phyloP scores from a whole-genome alignment of 1,140 invertebrate species.

The Panagrolaimus sp. region DNA sequence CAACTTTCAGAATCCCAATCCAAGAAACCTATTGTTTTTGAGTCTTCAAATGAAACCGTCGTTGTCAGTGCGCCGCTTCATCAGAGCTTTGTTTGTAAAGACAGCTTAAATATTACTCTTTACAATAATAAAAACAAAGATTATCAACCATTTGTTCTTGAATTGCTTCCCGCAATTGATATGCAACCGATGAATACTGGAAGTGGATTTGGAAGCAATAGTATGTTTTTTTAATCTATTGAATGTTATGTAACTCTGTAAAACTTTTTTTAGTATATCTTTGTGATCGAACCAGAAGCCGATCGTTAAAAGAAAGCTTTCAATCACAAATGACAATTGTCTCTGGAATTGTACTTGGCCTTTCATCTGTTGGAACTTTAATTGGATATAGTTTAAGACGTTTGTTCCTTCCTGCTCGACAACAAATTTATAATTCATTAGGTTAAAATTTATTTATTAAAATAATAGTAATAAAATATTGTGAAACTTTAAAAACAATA shows the following conservation, averaged over 20 bases:
- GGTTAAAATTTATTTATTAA: not conserved
- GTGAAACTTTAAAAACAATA: not conserved
- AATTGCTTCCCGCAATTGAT: constrained; percentile 35
- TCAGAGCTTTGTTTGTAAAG: constrained; percentile 36
- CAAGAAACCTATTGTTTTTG: constrained; percentile 9
- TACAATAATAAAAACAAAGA: constrained; percentile 21
- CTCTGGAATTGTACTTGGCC: constrained; percentile 26
- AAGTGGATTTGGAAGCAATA: constrained; percentile 27
- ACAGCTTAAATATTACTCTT: constrained; percentile 28
- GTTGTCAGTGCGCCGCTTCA: constrained; percentile 25
- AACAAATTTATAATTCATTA: constrained; percentile 5
- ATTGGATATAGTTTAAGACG: constrained; percentile 23
- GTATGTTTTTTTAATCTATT: constrained; percentile 1
- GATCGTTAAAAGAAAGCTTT: constrained; percentile 29
- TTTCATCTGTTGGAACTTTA: constrained; percentile 27
- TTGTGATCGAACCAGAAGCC: constrained; percentile 27
- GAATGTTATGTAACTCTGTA: constrained; percentile 11
- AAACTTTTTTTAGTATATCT: constrained; percentile 29
- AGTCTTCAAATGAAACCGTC: constrained; percentile 14
- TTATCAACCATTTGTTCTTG: constrained; percentile 23
- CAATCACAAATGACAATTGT: constrained; percentile 33
- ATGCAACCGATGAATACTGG: constrained; percentile 31
- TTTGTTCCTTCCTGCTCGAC: constrained; percentile 7
- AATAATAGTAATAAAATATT: too few species aligned
- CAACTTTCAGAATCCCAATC: constrained; percentile 24